Conservation (phyloP, 1,140 invertebrate species). For the Whitmania pigra region DNA sequence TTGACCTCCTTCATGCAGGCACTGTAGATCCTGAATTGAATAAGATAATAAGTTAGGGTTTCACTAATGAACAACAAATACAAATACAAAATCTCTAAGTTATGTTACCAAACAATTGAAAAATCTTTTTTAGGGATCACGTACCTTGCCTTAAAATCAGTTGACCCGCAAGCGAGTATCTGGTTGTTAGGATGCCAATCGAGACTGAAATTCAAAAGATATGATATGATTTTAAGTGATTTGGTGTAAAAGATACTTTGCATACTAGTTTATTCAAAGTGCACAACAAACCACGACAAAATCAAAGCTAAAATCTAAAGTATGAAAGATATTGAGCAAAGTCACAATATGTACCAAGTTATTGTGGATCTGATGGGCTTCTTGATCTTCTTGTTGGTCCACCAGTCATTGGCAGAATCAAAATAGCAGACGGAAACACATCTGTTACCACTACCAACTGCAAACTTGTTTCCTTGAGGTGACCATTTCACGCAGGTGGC, state of each 20-base stretch:
- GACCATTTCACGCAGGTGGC: slow-evolving; percentile 99
- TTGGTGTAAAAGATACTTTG: background rate
- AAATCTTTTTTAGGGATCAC: background rate
- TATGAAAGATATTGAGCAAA: no score
- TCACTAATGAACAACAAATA: background rate
- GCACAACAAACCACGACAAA: background rate
- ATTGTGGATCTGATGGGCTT: slow-evolving; percentile 93
- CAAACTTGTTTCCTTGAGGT: slow-evolving; percentile 96
- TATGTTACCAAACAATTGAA: background rate
- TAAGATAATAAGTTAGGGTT: background rate
- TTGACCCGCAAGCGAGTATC: slow-evolving; percentile 76
- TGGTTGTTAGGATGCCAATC: slow-evolving; percentile 99
- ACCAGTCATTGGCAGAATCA: slow-evolving; percentile 92
- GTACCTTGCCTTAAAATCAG: slow-evolving; percentile 72
- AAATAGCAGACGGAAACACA: slow-evolving; percentile 95
- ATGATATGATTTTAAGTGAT: background rate
- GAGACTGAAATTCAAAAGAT: slow-evolving; percentile 46
- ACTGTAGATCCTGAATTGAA: slow-evolving; percentile 76
- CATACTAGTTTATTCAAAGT: background rate
- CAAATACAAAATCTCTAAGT: no score
- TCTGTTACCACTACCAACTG: slow-evolving; percentile 88
- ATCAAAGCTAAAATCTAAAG: background rate
- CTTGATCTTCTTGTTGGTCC: slow-evolving; percentile 99
- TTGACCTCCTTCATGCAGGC: slow-evolving; percentile 86
- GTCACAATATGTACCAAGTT: slow-evolving; percentile 48